Conservation (phyloP, 2,888 invertebrate genomes). For the Autographa gamma region DNA sequence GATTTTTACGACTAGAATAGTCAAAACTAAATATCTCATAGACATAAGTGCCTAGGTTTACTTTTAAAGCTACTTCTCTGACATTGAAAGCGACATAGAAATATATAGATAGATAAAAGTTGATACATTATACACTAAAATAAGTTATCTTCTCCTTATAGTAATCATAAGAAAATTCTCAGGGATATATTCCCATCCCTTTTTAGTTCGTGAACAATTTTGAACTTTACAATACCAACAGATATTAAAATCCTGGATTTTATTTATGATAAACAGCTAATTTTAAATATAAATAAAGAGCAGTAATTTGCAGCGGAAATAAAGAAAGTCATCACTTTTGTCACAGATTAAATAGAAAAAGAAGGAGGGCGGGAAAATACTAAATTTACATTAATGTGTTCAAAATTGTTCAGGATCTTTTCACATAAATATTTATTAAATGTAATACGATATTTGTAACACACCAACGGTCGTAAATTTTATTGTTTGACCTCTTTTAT, state of each 20-base stretch:
- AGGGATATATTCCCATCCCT: conserved; percentile 66
- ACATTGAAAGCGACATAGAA: conserved; percentile 87
- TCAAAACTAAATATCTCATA: conserved; percentile 61
- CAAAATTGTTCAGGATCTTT: conserved; percentile 49
- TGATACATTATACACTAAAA: conserved; percentile 81
- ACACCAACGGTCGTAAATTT: conserved; percentile 57
- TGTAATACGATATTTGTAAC: conserved; percentile 55
- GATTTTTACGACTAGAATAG: conserved; percentile 62
- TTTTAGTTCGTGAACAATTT: conserved; percentile 55
- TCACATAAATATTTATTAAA: conserved; percentile 45
- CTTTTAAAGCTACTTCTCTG: conserved; percentile 70
- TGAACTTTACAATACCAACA: conserved; percentile 8
- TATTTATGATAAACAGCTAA: not conserved
- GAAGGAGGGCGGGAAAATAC: too few relatives aligned
- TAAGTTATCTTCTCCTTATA: conserved; percentile 82
- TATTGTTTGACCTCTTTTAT: conserved; percentile 46
- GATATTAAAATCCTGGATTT: not conserved
- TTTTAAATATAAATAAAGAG: not conserved
- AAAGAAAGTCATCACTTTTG: not conserved
- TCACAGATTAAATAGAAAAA: not conserved
- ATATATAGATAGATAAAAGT: conserved; percentile 80
- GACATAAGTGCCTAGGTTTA: conserved; percentile 59
- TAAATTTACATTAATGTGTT: not conserved
- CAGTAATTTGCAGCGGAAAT: too few relatives aligned
- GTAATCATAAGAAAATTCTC: conserved; percentile 87